These are phyloP conservation scores for Coelinius sp. DNA, from an alignment of 2,888 invertebrate genomes.

Conservation along the genomic window DNA sequence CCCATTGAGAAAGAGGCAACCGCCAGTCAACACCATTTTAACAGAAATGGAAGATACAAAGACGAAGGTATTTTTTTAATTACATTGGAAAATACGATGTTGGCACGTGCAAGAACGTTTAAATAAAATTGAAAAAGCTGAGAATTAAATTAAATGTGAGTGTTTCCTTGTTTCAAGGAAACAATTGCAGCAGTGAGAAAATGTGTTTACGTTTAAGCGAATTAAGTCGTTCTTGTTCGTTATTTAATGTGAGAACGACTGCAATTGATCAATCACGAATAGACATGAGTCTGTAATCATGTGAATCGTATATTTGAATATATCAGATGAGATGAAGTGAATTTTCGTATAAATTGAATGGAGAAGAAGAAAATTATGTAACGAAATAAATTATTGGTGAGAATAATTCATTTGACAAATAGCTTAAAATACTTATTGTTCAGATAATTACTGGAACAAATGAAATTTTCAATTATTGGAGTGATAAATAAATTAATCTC, in stretches of 20 bases:
- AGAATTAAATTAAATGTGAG: not conserved
- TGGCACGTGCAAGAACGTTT: constrained; percentile 1
- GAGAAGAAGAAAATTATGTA: not conserved
- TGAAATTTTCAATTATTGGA: not conserved
- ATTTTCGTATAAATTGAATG: constrained; percentile 8
- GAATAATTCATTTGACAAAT: not conserved
- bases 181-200: constrained; percentile 12
- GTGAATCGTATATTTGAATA: not conserved
- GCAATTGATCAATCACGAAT: constrained; percentile 18
- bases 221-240: constrained; percentile 23
- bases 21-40: constrained; percentile 44
- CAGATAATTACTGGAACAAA: not conserved
- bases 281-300: constrained; percentile 13
- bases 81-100: not conserved
- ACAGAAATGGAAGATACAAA: constrained; percentile 1
- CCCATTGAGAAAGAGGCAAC: constrained; percentile 43
- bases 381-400: not conserved
- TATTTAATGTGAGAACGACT: constrained; percentile 28
- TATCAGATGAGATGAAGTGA: constrained; percentile 6
- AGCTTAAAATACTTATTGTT: not conserved
- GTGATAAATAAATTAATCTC: constrained; percentile 2
- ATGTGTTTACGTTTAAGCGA: constrained; percentile 13
- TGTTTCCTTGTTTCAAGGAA: not conserved
- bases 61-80: not conserved
- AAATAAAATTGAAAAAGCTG: not conserved